Conservation (phyloP, 2,888 invertebrate species). For the Ligdia adustata region DNA sequence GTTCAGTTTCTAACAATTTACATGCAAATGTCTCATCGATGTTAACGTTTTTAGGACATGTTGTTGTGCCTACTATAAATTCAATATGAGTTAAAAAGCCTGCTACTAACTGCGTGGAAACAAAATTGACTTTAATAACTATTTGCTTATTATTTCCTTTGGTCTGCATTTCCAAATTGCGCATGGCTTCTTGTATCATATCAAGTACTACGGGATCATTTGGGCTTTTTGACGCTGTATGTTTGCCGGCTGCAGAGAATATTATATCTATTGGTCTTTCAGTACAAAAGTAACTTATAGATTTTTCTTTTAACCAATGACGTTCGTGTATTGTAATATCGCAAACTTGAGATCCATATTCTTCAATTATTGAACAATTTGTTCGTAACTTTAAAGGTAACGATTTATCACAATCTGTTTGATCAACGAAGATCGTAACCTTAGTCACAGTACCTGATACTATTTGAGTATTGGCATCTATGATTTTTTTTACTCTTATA, state of each 20-base stretch:
- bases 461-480: slow-evolving; percentile 55
- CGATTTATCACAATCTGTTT: slow-evolving; percentile 59
- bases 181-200: slow-evolving; percentile 63
- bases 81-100: slow-evolving; percentile 84
- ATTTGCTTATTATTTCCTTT: slow-evolving; percentile 59
- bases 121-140: slow-evolving; percentile 68
- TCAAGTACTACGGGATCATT: slow-evolving; percentile 53
- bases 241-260: slow-evolving; percentile 43
- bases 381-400: slow-evolving; percentile 42
- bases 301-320: slow-evolving; percentile 53
- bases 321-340: slow-evolving; percentile 58
- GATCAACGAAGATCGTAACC: slow-evolving; percentile 52
- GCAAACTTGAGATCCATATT: slow-evolving; percentile 58
- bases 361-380: slow-evolving; percentile 53
- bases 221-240: slow-evolving; percentile 34
- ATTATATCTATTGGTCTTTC: slow-evolving; percentile 52
- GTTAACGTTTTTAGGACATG: slow-evolving; percentile 68
- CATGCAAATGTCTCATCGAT: slow-evolving; percentile 47
- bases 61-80: slow-evolving; percentile 82
- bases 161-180: slow-evolving; percentile 64
- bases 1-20: slow-evolving; percentile 52
- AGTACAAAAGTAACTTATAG: slow-evolving; percentile 57
- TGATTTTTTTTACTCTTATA: slow-evolving; percentile 53
- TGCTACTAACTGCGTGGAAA: slow-evolving; percentile 77
- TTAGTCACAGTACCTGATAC: slow-evolving; percentile 58